Base-by-base conservation (phyloP, 2,888 invertebrate species). In the Idaea straminata region DNA sequence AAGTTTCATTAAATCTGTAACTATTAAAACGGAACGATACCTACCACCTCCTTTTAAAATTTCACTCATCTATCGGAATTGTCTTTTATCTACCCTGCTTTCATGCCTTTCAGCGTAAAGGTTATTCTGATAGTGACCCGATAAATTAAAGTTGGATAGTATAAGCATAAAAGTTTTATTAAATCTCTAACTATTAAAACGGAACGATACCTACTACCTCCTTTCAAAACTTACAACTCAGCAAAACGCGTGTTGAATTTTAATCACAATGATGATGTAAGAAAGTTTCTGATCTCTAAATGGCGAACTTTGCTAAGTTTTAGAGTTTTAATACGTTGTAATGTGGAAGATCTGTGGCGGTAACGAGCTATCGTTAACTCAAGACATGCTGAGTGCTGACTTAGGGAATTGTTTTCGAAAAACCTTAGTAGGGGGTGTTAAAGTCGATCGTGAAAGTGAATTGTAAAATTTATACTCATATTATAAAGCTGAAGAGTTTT, bases 301-400 rank as follows among this genome's bases (percentile, higher is more conserved):
- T 88, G 89, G 88, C 83, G 80, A 83, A 81, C 80, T 79, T 82
- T 86, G 84, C 84, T 80, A 88, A 92, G 89, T 91, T 90, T 89
- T 83, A 87, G 77, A 92, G 91, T 92, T 92, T 91, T 91, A 92
- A 91, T 92, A 90, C 86, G 88, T 85, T 83, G 86, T 91, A 91
- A 92, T 92, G 89, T 84, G 75, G 82, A 82, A 90, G 91, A 91
- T 92, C 87, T 92, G 89, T 87, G 89, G 85, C 83, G 83, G 87
- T 91, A 91, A 92, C 85, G 92, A 90, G 81, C 68, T 72, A 77
- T 87, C 91, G 85, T 92, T 92, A 92, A 78, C 77, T 73, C 79
- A 83, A 88, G 87, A 85, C 89, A 86, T 82, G 85, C 77, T 77
- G 79, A 78, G 86, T 82, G 85, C 77, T 77, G 79, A 78, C 74